Evolutionary conservation across 1,140 invertebrate species (phyloP).

Genomic region (Halesus radiatus): DNA sequence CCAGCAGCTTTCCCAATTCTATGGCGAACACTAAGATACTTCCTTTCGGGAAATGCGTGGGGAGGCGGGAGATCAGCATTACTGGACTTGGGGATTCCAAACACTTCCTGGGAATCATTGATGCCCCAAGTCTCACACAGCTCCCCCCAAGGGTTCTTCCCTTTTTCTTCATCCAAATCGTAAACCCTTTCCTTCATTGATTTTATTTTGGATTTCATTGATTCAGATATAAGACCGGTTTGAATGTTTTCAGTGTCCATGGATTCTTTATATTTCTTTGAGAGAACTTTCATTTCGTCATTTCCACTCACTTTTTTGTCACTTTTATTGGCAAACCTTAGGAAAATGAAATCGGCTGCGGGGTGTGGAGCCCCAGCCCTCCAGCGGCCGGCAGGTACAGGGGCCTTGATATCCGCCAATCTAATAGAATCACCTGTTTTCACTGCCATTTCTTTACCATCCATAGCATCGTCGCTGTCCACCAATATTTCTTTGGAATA

Average conservation of each 20-base stretch:
- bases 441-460: slow-evolving; percentile 14
- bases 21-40: slow-evolving; percentile 4
- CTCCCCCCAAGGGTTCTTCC: slow-evolving; percentile 81
- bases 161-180: slow-evolving; percentile 36
- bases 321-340: slow-evolving; percentile 55
- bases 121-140: slow-evolving; percentile 79
- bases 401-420: slow-evolving; percentile 20
- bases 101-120: slow-evolving; percentile 73
- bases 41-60: slow-evolving; percentile 27
- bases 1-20: slow-evolving; percentile 33
- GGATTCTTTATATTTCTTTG: slow-evolving; percentile 49
- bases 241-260: slow-evolving; percentile 28
- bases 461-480: slow-evolving; percentile 21
- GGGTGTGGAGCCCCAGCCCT: slow-evolving; percentile 51
- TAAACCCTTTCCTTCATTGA: neutral
- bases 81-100: slow-evolving; percentile 58
- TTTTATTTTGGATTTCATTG: slow-evolving; percentile 53
- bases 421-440: slow-evolving; percentile 31
- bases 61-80: neutral
- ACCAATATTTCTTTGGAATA: slow-evolving; percentile 50
- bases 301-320: slow-evolving; percentile 50
- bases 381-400: slow-evolving; percentile 47
- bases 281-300: slow-evolving; percentile 51
- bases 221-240: slow-evolving; percentile 49
- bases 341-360: slow-evolving; percentile 49